Evolutionary conservation across 64 coral and sea anemone species (phyloP), one percentile per base, ranked within the genome.

Genomic region (Dendrophyllia cribrosa): DNA sequence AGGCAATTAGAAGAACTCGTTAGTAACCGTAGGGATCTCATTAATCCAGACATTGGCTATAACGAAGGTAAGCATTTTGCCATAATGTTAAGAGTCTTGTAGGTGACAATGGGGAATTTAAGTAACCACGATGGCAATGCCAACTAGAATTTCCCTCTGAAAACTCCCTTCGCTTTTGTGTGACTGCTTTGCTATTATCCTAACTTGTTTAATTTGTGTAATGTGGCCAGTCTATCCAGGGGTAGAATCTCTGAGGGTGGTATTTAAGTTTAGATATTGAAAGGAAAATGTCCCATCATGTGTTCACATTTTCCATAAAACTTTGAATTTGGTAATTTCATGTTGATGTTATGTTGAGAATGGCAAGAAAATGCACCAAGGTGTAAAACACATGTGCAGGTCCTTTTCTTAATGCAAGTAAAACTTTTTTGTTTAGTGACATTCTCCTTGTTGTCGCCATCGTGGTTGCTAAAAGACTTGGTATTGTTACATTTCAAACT

Each of bases 1-100:
- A 78, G 53, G 20, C 47, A 51, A 58, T 49, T 79, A 51, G 51
- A 58, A 79, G 77, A 79, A 79, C 77, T 79, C 58, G 53, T 59
- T 58, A 59, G 51, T 51, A 79, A 79, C 58, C 53, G 16, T 79
- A 24, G 58, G 58, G 77, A 59, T 21, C 66, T 69, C 21, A 58
- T 89, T 44, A 76, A 75, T 58, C 10, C 48, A 62, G 72, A 75
- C 53, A 89, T 89, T 89, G 87, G 87, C 52, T 66, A 89, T 89
- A 71, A 77, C 76, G 87, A 89, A 75, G 87, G 87, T 89, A 89
- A 89, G 55, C 66, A 65, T 69, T 69, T 69, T 69, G 66, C 66
- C 66, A 69, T 69, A 26, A 69, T 69, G 66, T 69, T 21, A 69
- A 69, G n/a, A 69, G 66, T 69, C 66, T 69, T 69, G 66, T 23